phyloP scores from a whole-genome alignment of 2,113 vertebrate species.

The Leptobrachium ailaonicum region DNA sequence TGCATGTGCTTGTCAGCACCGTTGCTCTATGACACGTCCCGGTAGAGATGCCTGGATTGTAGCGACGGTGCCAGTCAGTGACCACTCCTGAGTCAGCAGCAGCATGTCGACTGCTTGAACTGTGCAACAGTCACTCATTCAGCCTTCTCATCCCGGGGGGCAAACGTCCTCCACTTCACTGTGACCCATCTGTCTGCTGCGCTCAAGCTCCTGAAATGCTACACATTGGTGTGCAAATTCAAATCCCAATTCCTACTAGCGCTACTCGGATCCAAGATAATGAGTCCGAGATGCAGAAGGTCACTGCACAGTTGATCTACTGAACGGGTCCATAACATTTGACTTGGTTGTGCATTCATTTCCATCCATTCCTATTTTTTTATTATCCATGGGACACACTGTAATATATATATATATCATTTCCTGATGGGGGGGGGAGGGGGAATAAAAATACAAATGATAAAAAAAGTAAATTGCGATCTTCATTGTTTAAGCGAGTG shows the following conservation, averaged over 20 bases:
- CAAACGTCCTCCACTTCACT: slow-evolving; percentile 57
- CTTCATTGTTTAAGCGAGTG: too few species aligned
- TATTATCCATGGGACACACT: rapidly evolving
- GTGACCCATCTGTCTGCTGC: slow-evolving; percentile 62
- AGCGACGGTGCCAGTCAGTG: slow-evolving; percentile 63
- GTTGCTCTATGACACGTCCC: slow-evolving; percentile 49
- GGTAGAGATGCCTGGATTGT: slow-evolving; percentile 52
- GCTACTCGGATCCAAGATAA: slow-evolving; percentile 67
- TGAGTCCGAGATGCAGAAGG: slow-evolving; percentile 68
- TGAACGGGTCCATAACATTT: slow-evolving; percentile 57
- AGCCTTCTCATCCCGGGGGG: slow-evolving; percentile 56
- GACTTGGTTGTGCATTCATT: slow-evolving; percentile 56
- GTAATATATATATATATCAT: neutral
- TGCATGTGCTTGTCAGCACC: slow-evolving; percentile 55
- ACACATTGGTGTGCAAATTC: slow-evolving; percentile 58
- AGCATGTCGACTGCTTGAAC: slow-evolving; percentile 58
- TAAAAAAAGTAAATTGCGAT: too few species aligned
- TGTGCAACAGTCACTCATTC: slow-evolving; percentile 59
- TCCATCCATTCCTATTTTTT: neutral
- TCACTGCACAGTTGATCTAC: slow-evolving; percentile 63
- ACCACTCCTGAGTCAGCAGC: slow-evolving; percentile 72
- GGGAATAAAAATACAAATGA: too few species aligned
- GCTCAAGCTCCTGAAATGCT: slow-evolving; percentile 56
- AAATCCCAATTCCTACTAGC: slow-evolving; percentile 64
- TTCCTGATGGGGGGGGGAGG: too few species aligned